These are phyloP conservation scores for Chitala chitala DNA, from an alignment of 2,113 vertebrate genomes.

Conservation along the genomic window DNA sequence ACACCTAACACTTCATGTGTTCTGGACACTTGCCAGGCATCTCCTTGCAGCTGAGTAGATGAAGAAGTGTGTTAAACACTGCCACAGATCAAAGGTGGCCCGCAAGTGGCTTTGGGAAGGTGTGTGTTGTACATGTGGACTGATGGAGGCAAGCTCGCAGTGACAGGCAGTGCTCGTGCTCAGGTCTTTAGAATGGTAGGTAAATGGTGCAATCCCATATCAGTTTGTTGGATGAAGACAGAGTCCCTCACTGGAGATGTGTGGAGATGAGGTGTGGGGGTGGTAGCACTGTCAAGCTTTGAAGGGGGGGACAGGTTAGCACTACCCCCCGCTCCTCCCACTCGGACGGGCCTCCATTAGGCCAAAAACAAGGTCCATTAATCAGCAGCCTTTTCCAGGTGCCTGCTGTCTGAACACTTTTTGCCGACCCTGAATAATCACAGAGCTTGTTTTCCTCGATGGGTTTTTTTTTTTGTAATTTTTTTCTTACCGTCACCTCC, in stretches of 20 bases:
- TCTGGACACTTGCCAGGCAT: not conserved
- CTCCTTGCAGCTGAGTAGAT: slow-evolving; percentile 42
- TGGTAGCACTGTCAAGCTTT: slow-evolving; percentile 32
- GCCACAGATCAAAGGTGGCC: slow-evolving; percentile 51
- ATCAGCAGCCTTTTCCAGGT: not conserved
- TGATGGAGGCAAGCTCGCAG: no score
- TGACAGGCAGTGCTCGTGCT: no score
- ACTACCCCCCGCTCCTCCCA: slow-evolving; percentile 4
- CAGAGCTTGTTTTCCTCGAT: no score
- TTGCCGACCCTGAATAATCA: slow-evolving; percentile 2
- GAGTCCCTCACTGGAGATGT: not conserved
- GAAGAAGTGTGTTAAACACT: slow-evolving; percentile 52
- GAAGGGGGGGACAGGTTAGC: slow-evolving; percentile 17
- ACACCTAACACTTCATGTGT: not conserved
- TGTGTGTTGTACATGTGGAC: no score
- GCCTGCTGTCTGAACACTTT: not conserved
- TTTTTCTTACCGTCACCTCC: not conserved
- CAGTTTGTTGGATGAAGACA: not conserved
- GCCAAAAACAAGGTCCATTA: not conserved
- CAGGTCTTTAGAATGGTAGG: slow-evolving; percentile 2
- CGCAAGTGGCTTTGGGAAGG: slow-evolving; percentile 38
- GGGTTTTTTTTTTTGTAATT: no score
- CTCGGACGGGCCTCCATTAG: not conserved
- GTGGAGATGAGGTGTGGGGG: not conserved
- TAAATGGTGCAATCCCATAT: no score